phyloP scores from a whole-genome alignment of 2,797 vertebrate genomes.

The Aeoliscus strigatus region DNA sequence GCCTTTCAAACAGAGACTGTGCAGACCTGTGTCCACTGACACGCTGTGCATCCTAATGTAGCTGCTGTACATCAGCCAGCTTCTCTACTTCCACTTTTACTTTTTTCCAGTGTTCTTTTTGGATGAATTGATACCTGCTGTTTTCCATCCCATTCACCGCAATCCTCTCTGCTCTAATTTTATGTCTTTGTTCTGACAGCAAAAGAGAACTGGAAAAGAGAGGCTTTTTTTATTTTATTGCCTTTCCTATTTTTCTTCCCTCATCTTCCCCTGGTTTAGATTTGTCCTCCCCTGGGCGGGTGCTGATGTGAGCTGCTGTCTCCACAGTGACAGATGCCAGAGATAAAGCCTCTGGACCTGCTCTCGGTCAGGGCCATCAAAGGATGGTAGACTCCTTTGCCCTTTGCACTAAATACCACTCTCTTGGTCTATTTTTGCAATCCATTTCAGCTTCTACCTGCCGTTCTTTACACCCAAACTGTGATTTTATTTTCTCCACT shows the following conservation, averaged over 20 bases:
- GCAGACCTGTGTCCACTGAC: conserved; percentile 33
- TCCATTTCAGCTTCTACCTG: conserved; percentile 24
- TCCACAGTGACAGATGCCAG: conserved; percentile 68
- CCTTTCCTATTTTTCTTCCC: conserved; percentile 27
- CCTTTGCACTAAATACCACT: conserved; percentile 38
- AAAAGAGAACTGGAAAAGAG: conserved; percentile 24
- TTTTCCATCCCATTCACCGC: too few species aligned
- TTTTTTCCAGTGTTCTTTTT: too few species aligned
- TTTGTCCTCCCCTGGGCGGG: conserved; percentile 60
- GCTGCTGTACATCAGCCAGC: conserved; percentile 11
- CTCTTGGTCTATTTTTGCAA: conserved; percentile 6
- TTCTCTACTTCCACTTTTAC: conserved; percentile 2
- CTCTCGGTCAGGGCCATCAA: conserved; percentile 58
- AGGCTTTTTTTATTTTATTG: conserved; percentile 41
- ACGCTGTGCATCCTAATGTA: conserved; percentile 38
- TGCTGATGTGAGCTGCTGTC: conserved; percentile 74
- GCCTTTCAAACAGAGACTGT: conserved; percentile 32
- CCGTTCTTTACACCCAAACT: conserved; percentile 33
- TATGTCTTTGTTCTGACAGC: conserved; percentile 43
- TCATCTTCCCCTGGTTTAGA: conserved; percentile 31
- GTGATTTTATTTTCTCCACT: conserved; percentile 29
- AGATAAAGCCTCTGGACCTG: conserved; percentile 62
- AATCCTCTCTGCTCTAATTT: conserved; percentile 1
- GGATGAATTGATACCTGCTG: conserved; percentile 34
- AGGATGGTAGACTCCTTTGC: conserved; percentile 51